Conservation (phyloP, 2,888 invertebrate genomes). For the Nudaria mundana region DNA sequence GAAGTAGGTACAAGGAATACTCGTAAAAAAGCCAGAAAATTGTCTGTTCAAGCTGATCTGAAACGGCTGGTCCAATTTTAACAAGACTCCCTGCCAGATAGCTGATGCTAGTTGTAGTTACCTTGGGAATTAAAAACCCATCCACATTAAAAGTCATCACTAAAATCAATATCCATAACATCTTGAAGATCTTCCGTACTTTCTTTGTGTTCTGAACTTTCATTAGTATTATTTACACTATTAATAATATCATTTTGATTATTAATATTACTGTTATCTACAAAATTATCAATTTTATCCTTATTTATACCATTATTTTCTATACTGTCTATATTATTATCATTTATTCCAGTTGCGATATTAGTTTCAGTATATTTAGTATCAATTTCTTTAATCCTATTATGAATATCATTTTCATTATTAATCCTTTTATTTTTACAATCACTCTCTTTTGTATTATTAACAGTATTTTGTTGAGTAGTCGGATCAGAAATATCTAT, state of each 20-base stretch:
- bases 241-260: constrained; percentile 4
- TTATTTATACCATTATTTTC: not conserved
- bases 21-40: too few relatives aligned
- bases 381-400: not conserved
- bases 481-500: not conserved
- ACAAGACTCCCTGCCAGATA: too few relatives aligned
- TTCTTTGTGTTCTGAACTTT: not conserved
- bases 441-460: not conserved
- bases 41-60: too few relatives aligned
- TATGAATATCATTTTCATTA: not conserved
- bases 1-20: too few relatives aligned
- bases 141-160: constrained; percentile 57
- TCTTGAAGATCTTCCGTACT: constrained; percentile 14
- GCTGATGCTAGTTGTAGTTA: too few relatives aligned
- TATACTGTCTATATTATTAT: not conserved
- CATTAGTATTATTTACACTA: constrained; percentile 2
- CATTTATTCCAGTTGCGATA: constrained; percentile 2
- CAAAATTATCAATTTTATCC: constrained; percentile 1
- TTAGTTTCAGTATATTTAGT: not conserved
- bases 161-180: constrained; percentile 67
- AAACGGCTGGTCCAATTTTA: too few relatives aligned
- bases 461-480: not conserved
- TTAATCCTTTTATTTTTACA: too few relatives aligned
- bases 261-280: not conserved
- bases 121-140: too few relatives aligned